Conservation (phyloP, 2,797 vertebrate genomes). For the Typhlichthys eigenmanni region DNA sequence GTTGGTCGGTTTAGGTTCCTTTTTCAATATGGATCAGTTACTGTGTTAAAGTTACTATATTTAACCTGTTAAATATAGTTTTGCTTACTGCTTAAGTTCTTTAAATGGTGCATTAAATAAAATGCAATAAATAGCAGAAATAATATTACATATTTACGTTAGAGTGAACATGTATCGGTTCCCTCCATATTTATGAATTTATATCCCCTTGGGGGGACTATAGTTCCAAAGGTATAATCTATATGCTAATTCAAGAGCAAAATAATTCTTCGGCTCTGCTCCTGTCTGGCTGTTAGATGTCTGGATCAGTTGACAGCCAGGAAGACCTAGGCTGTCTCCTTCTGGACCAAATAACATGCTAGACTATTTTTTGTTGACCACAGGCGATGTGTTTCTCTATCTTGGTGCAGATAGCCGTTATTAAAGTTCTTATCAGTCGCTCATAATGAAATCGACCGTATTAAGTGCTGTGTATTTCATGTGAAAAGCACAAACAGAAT, state of each 20-base stretch:
- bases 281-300: neutral
- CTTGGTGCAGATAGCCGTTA: conserved; percentile 80
- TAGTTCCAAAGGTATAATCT: conserved; percentile 24
- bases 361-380: conserved; percentile 72
- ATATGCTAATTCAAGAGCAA: conserved; percentile 31
- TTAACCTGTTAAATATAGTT: too few species aligned
- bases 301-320: neutral
- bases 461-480: conserved; percentile 51
- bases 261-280: neutral
- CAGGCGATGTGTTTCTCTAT: conserved; percentile 60
- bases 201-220: too few species aligned
- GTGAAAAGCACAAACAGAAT: conserved; percentile 6
- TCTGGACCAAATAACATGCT: conserved; percentile 68
- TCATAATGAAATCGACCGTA: conserved; percentile 73
- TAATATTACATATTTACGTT: too few species aligned
- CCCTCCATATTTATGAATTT: too few species aligned
- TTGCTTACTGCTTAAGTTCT: too few species aligned
- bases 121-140: too few species aligned
- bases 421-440: conserved; percentile 91
- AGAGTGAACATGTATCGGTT: too few species aligned
- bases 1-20: too few species aligned
- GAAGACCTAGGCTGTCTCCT: conserved; percentile 38
- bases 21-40: too few species aligned
- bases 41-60: too few species aligned
- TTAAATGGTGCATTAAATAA: too few species aligned